These are phyloP conservation scores for Eulemur macaco DNA, from an alignment of 2,113 vertebrate genomes.

Conservation along the genomic window DNA sequence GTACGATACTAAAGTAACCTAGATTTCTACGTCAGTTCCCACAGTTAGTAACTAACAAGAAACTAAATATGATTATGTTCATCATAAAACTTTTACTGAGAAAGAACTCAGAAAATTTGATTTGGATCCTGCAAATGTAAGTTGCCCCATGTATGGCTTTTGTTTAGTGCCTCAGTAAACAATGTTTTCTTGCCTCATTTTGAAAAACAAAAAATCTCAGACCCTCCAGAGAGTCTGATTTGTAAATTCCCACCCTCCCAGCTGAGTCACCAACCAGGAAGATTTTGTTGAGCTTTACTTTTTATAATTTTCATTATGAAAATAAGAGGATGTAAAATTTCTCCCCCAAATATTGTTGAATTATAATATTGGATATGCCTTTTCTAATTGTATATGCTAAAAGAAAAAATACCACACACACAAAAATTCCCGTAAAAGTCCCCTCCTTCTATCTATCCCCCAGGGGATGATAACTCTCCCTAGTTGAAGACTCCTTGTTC, in stretches of 20 bases:
- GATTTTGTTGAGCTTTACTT: neutral
- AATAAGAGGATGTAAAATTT: neutral
- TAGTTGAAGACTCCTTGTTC: neutral
- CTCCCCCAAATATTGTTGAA: neutral
- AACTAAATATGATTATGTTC: neutral
- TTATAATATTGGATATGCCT: neutral
- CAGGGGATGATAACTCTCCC: neutral
- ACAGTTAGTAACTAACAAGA: neutral
- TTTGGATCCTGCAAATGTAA: neutral
- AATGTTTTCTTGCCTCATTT: neutral
- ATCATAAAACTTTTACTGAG: neutral
- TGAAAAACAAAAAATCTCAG: neutral
- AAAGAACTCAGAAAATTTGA: neutral
- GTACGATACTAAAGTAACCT: neutral
- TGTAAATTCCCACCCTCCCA: neutral
- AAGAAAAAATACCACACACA: neutral
- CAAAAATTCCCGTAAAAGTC: neutral
- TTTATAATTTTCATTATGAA: slow-evolving; percentile 31
- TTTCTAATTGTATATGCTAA: slow-evolving; percentile 22
- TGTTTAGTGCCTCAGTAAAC: neutral
- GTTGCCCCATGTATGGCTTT: neutral
- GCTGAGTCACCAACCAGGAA: slow-evolving; percentile 8
- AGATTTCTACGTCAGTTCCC: neutral
- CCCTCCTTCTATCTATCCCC: neutral
- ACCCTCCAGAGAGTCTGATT: neutral